Evolutionary conservation across 2,113 vertebrate species (phyloP).

Genomic region (Rafetus swinhoei): DNA sequence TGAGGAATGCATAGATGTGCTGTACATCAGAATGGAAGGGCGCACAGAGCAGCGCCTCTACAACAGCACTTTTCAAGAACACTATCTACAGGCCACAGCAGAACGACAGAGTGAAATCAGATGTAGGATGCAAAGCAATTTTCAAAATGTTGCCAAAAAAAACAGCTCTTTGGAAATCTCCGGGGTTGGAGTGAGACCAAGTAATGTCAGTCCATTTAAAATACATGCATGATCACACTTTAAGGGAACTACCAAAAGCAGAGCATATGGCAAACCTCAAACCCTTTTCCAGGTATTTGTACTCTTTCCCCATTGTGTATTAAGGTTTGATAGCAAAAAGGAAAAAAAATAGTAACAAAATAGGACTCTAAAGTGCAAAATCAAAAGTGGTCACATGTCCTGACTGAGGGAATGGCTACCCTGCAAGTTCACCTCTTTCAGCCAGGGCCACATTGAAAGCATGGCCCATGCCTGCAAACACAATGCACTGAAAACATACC

Average conservation of each 20-base stretch:
- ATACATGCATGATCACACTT: neutral
- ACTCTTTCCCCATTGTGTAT: neutral
- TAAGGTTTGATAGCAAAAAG: neutral
- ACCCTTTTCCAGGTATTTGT: neutral
- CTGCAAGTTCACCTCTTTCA: neutral
- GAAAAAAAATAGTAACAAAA: neutral
- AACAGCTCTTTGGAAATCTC: neutral
- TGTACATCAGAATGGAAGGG: neutral
- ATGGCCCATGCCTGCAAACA: neutral
- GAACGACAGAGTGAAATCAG: neutral
- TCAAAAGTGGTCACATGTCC: neutral
- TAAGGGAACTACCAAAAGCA: neutral
- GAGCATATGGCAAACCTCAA: neutral
- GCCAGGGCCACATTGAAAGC: neutral
- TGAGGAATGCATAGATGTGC: neutral
- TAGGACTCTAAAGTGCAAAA: neutral
- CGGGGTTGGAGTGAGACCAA: neutral
- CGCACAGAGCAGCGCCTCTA: neutral
- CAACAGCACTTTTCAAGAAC: neutral
- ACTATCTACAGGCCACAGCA: neutral
- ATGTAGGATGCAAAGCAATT: neutral
- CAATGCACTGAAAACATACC: neutral
- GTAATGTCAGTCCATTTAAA: neutral
- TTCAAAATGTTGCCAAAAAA: neutral
- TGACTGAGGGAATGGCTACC: neutral